Base-by-base conservation (phyloP, 2,888 invertebrate species). In the Ceriagrion tenellum region DNA sequence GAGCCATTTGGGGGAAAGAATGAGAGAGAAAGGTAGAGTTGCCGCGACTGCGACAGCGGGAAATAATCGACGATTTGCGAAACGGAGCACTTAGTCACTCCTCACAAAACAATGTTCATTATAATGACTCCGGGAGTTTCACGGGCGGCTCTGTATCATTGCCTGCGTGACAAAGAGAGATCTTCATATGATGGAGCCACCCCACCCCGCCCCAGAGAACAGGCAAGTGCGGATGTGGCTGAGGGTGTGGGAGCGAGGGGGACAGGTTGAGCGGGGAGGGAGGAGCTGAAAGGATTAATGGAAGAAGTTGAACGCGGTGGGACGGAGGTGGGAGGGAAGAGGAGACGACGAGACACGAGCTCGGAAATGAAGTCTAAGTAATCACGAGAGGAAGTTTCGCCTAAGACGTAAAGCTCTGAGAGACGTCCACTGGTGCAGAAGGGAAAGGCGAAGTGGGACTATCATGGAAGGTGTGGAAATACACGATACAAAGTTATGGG, bases 31-130 rank as follows among this genome's bases (percentile, higher is more conserved):
- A 47, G 4, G 47, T 4, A 47, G 4, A 47, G 26, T 20, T 69
- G 3, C 35, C 35, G 13, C 59, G 59, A 59, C 59, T 8, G 12
- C 35, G 35, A 12, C 3, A 13, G 35, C 30, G 16, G n/a, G 12
- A 81, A 35, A 81, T 81, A 81, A 81, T 81, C 81, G 81, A 81
- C 30, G 81, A 81, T 81, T 81, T 81, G 81, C 35, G 81, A 81
- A 59, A 81, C 81, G 3, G 69, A 81, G 81, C 16, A 35, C 81
- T 35, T 35, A 30, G 81, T 81, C 81, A 81, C 35, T 35, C 35
- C 81, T 16, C 81, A 18, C 81, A 81, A 81, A 35, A 81, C 81
- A 81, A 81, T 81, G 81, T 35, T 30, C 35, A 35, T 81, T 81
- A n/a, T 35, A 35, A 81, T 81, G 81, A 81, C 13, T 30, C 16